These are phyloP conservation scores for Hemicentrotus pulcherrimus DNA, from an alignment of 35 echinoderm and acorn worm genomes.

Conservation along the genomic window DNA sequence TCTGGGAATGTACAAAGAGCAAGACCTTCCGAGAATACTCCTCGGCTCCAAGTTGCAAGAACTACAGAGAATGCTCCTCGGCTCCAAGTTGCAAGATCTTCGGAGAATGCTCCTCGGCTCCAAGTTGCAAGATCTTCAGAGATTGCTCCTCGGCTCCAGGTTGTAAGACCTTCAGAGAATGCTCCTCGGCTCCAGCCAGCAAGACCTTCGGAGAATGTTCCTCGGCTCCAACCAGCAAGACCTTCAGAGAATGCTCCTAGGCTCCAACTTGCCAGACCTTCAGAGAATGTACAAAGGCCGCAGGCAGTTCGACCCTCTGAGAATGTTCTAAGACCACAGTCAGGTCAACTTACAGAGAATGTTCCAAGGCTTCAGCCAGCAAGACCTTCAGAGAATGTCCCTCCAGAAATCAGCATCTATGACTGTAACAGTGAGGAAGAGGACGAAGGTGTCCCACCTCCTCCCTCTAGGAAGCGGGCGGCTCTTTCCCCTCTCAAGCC, in stretches of 20 bases:
- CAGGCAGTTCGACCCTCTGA: conserved; percentile 28
- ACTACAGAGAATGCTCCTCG: conserved; percentile 36
- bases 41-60: neutral
- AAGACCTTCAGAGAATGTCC: conserved; percentile 57
- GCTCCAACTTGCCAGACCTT: neutral
- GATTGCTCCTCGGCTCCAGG: conserved; percentile 20
- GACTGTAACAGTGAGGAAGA: conserved; percentile 45
- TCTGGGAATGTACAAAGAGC: neutral
- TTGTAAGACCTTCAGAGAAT: conserved; percentile 42
- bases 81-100: neutral
- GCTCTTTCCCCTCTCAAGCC: conserved; percentile 62
- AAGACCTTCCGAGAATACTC: conserved; percentile 44
- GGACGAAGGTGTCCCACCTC: conserved; percentile 18
- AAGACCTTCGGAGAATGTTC: conserved; percentile 43
- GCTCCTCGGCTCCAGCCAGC: neutral
- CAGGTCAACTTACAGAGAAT: conserved; percentile 1
- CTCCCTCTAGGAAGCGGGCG: conserved; percentile 45
- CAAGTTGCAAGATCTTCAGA: conserved; percentile 34
- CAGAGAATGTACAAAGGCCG: conserved; percentile 44
- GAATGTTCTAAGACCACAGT: neutral
- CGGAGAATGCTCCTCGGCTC: conserved; percentile 41
- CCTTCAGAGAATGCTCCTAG: conserved; percentile 48
- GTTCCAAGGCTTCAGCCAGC: conserved; percentile 6
- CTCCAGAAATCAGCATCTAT: conserved; percentile 53
- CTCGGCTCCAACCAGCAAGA: conserved; percentile 5